These are phyloP conservation scores for Poeciliopsis presidionis DNA, from an alignment of 2,797 vertebrate genomes.

Conservation along the genomic window DNA sequence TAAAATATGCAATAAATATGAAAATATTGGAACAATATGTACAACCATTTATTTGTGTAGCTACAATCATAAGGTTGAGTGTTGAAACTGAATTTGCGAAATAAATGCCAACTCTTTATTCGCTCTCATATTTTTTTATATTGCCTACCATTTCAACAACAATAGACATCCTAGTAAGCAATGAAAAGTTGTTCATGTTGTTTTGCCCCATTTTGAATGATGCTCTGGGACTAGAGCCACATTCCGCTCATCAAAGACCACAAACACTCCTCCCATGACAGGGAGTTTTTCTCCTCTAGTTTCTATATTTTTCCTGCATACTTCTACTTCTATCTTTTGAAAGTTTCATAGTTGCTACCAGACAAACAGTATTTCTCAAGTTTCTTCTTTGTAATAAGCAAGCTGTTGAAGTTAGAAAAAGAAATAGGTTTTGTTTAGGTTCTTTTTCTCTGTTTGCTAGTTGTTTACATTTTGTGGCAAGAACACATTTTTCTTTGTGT, in stretches of 20 bases:
- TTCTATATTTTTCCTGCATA: slow-evolving; percentile 13
- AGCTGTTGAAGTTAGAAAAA: slow-evolving; percentile 9
- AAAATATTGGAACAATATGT: background rate
- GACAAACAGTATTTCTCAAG: slow-evolving; percentile 17
- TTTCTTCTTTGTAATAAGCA: slow-evolving; percentile 1
- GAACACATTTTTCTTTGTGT: background rate
- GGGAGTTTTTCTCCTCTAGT: background rate
- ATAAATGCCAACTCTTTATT: background rate
- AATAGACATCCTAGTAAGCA: background rate
- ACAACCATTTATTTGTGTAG: background rate
- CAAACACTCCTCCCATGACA: background rate
- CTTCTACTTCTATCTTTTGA: background rate
- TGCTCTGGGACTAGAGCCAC: background rate
- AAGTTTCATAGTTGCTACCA: slow-evolving; percentile 40
- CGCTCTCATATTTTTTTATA: background rate
- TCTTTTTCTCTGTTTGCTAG: background rate
- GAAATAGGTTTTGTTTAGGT: background rate
- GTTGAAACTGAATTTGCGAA: background rate
- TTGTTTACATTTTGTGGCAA: background rate
- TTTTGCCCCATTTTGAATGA: background rate
- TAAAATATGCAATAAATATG: background rate
- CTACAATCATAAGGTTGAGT: background rate
- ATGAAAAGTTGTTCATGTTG: background rate
- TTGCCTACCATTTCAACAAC: background rate
- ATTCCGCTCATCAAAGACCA: background rate